Conservation (phyloP, 2,888 invertebrate species). For the Drosophila multiciliata region DNA sequence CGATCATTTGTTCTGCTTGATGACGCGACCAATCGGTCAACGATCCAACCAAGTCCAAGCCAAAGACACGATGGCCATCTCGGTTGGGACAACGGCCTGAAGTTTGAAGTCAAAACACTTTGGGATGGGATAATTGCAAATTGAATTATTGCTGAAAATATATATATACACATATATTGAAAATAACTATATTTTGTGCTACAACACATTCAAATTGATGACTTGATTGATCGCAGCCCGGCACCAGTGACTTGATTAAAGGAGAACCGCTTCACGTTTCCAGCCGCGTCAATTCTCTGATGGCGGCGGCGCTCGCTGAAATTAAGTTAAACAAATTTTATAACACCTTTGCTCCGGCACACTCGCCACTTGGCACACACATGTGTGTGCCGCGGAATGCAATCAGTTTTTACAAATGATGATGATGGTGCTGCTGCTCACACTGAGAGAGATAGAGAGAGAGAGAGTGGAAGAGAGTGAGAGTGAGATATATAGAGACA, state of each 20-base stretch:
- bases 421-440: conserved; percentile 62
- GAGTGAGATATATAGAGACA: background rate
- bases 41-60: conserved; percentile 41
- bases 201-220: conserved; percentile 81
- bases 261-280: conserved; percentile 59
- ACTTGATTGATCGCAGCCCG: conserved; percentile 73
- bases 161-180: conserved; percentile 56
- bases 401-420: conserved; percentile 82
- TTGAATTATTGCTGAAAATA: conserved; percentile 80
- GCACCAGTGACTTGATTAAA: conserved; percentile 65
- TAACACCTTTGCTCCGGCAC: conserved; percentile 80
- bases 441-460: conserved; percentile 10
- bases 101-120: conserved; percentile 76
- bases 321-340: conserved; percentile 84
- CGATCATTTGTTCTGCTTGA: conserved; percentile 77
- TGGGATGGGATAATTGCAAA: conserved; percentile 78
- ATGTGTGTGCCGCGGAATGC: conserved; percentile 61
- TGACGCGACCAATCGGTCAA: conserved; percentile 63
- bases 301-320: conserved; percentile 75
- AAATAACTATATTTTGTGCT: conserved; percentile 80
- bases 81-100: conserved; percentile 46
- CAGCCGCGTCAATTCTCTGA: conserved; percentile 41
- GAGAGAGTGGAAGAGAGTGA: background rate
- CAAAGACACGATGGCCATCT: conserved; percentile 11
- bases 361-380: conserved; percentile 52